phyloP scores from a whole-genome alignment of 2,888 invertebrate genomes.

The Colostygia pectinataria region DNA sequence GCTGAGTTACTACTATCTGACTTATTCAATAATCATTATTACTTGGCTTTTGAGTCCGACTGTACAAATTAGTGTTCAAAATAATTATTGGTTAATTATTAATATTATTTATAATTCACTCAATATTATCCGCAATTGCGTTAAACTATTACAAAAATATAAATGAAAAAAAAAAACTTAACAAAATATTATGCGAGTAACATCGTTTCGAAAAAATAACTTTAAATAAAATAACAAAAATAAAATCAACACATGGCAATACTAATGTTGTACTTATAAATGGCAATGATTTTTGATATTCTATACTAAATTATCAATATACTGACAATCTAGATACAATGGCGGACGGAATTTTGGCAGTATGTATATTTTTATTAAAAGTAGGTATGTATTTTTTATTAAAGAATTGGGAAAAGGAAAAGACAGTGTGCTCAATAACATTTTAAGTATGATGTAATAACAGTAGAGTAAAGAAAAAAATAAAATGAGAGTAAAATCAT shows the following conservation, averaged over 20 bases:
- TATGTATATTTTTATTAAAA: not conserved
- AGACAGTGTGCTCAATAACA: too few species aligned
- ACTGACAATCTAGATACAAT: not conserved
- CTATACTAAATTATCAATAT: not conserved
- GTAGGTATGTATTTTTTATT: not conserved
- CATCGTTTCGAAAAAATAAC: constrained; percentile 10
- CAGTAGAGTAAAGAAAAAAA: too few species aligned
- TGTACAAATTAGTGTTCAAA: constrained; percentile 6
- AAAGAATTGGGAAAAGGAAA: too few species aligned
- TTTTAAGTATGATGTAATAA: too few species aligned
- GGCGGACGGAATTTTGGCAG: constrained; percentile 7
- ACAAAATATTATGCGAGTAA: constrained; percentile 25
- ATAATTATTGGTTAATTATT: constrained; percentile 3
- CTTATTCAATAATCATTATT: too few species aligned
- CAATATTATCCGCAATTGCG: constrained; percentile 25
- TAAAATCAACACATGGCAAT: constrained; percentile 15
- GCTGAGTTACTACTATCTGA: too few species aligned
- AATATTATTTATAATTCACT: constrained; percentile 4
- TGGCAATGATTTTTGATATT: constrained; percentile 15
- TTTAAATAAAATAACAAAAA: constrained; percentile 15
- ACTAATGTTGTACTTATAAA: constrained; percentile 29
- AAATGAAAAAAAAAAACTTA: constrained; percentile 27
- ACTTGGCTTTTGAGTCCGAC: too few species aligned
- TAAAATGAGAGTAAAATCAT: too few species aligned
- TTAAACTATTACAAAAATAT: constrained; percentile 23